Evolutionary conservation across 2,888 invertebrate species (phyloP), one percentile per base, ranked within the genome.

Genomic region (Platynereis dumerilii): DNA sequence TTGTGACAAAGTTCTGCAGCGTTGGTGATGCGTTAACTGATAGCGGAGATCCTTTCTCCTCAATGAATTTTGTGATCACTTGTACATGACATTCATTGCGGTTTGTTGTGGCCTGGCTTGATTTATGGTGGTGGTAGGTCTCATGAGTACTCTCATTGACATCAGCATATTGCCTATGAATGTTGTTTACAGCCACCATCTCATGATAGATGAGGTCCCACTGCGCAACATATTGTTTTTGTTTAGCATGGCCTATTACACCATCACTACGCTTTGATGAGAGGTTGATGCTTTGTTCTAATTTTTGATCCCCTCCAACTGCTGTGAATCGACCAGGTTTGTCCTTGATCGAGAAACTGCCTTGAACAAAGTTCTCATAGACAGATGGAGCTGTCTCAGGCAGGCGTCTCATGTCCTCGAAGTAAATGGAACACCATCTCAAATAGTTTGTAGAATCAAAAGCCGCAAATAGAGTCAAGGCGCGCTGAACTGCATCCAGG

Each of bases 381-480:
- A 61, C 61, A 27, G 55, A 55, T 61, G 61, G 61, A 57, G 61
- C 54, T 15, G 61, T 61, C 54, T 61, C 55, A 61, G 53, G 55
- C 3, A 61, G 55, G 28, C 42, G 20, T 57, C 61, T 15, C 54
- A 53, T 55, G 29, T 55, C 61, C 27, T 61, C 61, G 2, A 61
- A 29, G 29, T 61, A 61, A 3, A 60, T 22, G 2, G 60, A 53
- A 34, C 55, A 26, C 61, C 54, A 61, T 2, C 61, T 22, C n/a
- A 57, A 20, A 54, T 61, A 61, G 61, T 61, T 61, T 10, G 61
- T 61, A 12, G 26, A 61, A 55, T 61, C 61, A 29, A 53, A 61
- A 2, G 61, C 55, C 2, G 61, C 61, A 61, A 61, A 61, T 10
- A 55, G 7, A 42, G 10, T 26, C 28, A 61, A 27, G 7, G 61